Evolutionary conservation across 2,888 invertebrate genomes (phyloP).

Genomic region (Proisotoma minuta): DNA sequence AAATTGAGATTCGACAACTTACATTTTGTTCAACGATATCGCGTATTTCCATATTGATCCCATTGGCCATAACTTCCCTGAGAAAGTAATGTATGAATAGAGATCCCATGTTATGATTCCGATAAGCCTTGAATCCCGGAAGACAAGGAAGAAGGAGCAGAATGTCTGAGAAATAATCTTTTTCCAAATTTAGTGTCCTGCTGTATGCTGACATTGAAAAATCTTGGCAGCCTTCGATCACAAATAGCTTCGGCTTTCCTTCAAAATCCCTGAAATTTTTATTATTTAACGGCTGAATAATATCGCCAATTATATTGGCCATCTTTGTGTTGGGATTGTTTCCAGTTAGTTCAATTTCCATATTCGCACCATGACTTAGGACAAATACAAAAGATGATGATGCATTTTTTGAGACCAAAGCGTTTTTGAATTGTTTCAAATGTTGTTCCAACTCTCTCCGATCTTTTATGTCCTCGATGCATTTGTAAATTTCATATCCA

Average conservation of each 20-base stretch:
- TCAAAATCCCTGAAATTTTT: not conserved
- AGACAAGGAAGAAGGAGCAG: not conserved
- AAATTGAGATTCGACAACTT: not conserved
- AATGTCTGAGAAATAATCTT: not conserved
- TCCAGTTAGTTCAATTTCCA: not conserved
- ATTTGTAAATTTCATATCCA: not conserved
- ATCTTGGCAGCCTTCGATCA: not conserved
- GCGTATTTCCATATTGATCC: not conserved
- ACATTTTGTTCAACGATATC: too few species aligned
- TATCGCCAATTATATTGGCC: not conserved
- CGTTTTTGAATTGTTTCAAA: not conserved
- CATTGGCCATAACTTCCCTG: not conserved
- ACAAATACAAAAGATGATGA: not conserved
- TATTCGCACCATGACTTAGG: not conserved
- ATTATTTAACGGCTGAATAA: not conserved
- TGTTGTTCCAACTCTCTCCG: not conserved
- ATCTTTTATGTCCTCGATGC: not conserved
- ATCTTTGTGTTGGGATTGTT: not conserved
- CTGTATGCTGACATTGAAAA: not conserved
- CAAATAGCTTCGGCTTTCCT: not conserved
- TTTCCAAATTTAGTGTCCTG: not conserved
- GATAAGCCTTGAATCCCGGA: not conserved
- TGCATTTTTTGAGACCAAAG: not conserved
- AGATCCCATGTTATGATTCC: not conserved
- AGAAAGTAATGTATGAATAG: not conserved